Conservation (phyloP, 1,140 invertebrate species). For the Epicauta chinensis region DNA sequence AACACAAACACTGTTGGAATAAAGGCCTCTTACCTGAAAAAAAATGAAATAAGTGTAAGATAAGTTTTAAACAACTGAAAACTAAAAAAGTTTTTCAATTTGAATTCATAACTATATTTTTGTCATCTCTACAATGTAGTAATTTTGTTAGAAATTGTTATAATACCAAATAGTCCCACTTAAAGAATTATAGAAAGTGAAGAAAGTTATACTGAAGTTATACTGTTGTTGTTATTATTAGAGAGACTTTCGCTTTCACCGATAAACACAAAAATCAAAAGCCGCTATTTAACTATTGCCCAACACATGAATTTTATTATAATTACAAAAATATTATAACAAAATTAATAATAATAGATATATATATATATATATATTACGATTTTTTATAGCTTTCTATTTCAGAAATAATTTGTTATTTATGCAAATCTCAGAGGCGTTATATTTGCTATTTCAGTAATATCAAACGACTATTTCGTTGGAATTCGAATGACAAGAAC, state of each 20-base stretch:
- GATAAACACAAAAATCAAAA: conserved; percentile 11
- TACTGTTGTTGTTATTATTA: conserved; percentile 3
- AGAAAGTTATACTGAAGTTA: conserved; percentile 13
- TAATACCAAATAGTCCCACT: too few relatives aligned
- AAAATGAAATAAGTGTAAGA: conserved; percentile 1
- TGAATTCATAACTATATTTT: background rate
- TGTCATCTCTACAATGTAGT: too few relatives aligned
- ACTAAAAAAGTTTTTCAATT: conserved; percentile 9
- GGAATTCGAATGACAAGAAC: too few relatives aligned
- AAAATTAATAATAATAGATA: conserved; percentile 6
- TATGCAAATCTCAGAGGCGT: too few relatives aligned
- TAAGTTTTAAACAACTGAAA: conserved; percentile 1
- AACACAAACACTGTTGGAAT: too few relatives aligned
- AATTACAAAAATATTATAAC: conserved; percentile 3
- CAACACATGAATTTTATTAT: background rate
- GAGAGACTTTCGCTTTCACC: conserved; percentile 17
- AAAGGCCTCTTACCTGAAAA: too few relatives aligned
- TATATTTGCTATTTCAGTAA: too few relatives aligned
- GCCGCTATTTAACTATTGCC: conserved; percentile 4
- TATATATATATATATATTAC: too few relatives aligned
- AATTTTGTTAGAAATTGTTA: too few relatives aligned
- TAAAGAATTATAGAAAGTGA: conserved; percentile 7
- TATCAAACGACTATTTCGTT: too few relatives aligned
- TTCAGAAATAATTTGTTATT: too few relatives aligned
- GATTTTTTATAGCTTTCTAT: too few relatives aligned